Conservation (phyloP, 2,113 vertebrate species). For the Numida meleagris region DNA sequence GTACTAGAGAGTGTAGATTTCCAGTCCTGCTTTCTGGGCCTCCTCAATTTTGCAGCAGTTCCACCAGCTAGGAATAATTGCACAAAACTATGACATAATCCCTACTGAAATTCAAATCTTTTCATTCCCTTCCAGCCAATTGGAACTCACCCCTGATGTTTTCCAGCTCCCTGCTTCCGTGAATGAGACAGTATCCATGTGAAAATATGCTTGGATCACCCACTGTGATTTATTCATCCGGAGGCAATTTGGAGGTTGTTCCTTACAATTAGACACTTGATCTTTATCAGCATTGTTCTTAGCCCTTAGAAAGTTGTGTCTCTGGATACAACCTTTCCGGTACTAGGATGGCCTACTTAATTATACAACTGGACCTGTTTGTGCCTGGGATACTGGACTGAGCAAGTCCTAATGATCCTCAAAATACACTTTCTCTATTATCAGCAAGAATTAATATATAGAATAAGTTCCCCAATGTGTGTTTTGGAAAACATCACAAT, state of each 20-base stretch:
- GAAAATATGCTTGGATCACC: constrained; percentile 77
- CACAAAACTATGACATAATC: constrained; percentile 56
- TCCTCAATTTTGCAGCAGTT: constrained; percentile 34
- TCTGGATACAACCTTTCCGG: constrained; percentile 70
- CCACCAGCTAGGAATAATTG: constrained; percentile 60
- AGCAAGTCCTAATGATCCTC: constrained; percentile 4
- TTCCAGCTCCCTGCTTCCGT: constrained; percentile 64
- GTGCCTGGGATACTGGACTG: constrained; percentile 18
- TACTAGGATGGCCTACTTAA: constrained; percentile 72
- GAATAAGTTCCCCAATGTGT: background rate
- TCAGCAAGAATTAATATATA: background rate
- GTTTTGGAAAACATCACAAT: background rate
- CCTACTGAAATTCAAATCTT: constrained; percentile 62
- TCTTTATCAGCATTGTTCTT: constrained; percentile 80
- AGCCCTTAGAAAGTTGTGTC: constrained; percentile 67
- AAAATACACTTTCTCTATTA: background rate
- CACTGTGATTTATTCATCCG: constrained; percentile 76
- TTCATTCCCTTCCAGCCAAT: constrained; percentile 76
- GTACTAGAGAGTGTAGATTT: background rate
- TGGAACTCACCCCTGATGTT: constrained; percentile 53
- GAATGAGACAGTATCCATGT: constrained; percentile 75
- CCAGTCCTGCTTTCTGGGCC: background rate
- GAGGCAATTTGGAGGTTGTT: constrained; percentile 75
- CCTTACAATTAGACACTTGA: constrained; percentile 80
- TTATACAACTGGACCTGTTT: constrained; percentile 51